Base-by-base conservation (phyloP, 2,797 vertebrate genomes). In the Premnoplex brunnescens region DNA sequence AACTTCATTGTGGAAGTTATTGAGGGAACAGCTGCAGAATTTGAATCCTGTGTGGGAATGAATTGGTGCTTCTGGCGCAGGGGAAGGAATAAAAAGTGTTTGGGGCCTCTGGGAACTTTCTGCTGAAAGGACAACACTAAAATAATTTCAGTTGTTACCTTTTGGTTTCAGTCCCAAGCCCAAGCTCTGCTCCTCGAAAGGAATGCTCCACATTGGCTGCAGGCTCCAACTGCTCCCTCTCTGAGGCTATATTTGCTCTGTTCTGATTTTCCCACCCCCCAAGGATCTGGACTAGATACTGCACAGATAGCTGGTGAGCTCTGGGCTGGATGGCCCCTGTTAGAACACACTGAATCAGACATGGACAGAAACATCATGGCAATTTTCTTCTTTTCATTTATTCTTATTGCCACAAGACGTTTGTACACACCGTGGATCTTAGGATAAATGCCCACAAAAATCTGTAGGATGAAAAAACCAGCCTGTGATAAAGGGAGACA, bases 21-120 rank as follows among this genome's bases (percentile, higher is more conserved):
- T 88, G 96, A 93, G 80, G 67, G 88, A 96, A 79, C 88, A 95
- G 91, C 88, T 95, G 95, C 86, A 86, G 90, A 75, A 94, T 91
- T 90, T 90, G 94, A 90, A 94, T 88, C 52, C 73, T 94, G 83
- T 85, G 85, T 72, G 63, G 88, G 91, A 90, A 86, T n/a, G 85
- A 93, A 76, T 82, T 49, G 88, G 93, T 95, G 90, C 52, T 91
- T 69, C 71, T 90, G 76, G 93, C 74, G 73, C 90, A 16, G 30
- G 74, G 66, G 93, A 95, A 81, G 69, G 91, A 88, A 94, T 91
- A 91, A 90, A 91, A 95, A 88, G 69, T n/a, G 55, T 73, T 30
- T 30, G 24, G 88, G 77, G 88, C 85, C 90, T 93, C 80, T 81
- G 95, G 93, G 93, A 96, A 93, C 78, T 87, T 95, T 92, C 92